Percentiles rank a stretch among this genome's conserved stretches.
Evolutionary conservation across 2,797 vertebrate genomes (phyloP).

Genomic region (Coregonus ussuriensis): DNA sequence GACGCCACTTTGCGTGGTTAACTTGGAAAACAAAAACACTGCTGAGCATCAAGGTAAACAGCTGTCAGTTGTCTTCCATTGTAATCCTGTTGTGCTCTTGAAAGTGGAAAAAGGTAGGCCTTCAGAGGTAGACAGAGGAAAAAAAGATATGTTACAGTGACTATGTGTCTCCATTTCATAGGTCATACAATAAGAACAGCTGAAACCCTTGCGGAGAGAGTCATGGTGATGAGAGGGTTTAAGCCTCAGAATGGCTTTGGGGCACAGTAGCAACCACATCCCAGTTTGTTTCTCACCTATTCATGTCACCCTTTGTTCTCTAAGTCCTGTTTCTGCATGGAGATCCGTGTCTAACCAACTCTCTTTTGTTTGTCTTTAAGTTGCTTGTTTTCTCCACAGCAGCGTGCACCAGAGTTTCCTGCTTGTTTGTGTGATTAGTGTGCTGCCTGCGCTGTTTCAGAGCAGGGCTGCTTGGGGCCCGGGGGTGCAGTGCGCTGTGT

Average conservation of each 20-base stretch:
- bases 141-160: not conserved
- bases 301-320: slow-evolving; percentile 49
- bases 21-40: not conserved
- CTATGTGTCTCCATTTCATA: not conserved
- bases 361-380: slow-evolving; percentile 63
- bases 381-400: slow-evolving; percentile 58
- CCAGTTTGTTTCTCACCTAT: slow-evolving; percentile 49
- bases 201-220: slow-evolving; percentile 1
- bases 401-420: slow-evolving; percentile 53
- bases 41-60: not conserved
- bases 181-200: not conserved
- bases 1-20: not conserved
- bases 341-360: slow-evolving; percentile 69
- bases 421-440: slow-evolving; percentile 48
- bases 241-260: slow-evolving; percentile 42
- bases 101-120: not conserved
- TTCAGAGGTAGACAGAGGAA: not conserved
- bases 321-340: slow-evolving; percentile 48
- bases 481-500: slow-evolving; percentile 35
- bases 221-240: slow-evolving; percentile 48
- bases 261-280: slow-evolving; percentile 35
- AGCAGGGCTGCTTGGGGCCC: slow-evolving; percentile 19
- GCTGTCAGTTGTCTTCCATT: not conserved
- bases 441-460: slow-evolving; percentile 35
- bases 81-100: not conserved